Base-by-base conservation (phyloP, 53 echinoderm and acorn worm genomes). In the Holothuria leucospilota region DNA sequence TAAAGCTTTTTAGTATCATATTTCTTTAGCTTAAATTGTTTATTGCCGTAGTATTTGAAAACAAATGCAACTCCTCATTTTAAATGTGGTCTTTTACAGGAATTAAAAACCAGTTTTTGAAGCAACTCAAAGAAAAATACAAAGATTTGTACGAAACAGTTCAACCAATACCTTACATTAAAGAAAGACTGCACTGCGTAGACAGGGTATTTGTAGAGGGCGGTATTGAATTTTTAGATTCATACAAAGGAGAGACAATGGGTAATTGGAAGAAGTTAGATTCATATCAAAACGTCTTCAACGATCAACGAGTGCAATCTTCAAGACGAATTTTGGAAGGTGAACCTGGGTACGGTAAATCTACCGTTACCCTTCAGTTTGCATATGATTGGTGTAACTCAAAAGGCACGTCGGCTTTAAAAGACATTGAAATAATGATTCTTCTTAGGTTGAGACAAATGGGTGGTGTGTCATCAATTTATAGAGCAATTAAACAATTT, bases 141-240 rank as follows among this genome's bases (percentile, higher is more conserved):
- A 34, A 26, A 26, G 38, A 29, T 20, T 20, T 27, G 10, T 70
- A 70, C 38, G 71, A 70, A 0, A 15, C 29, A 26, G 38, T 70
- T 70, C 71, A 70, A 30, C 71, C 71, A 11, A 70, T 70, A 26
- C 71, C 71, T 2, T 70, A 70, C 71, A 70, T 70, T 29, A 70
- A 70, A 70, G 71, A 70, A 3, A 70, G 71, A 30, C 42, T 70
- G 20, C 38, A 70, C 11, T 70, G 28, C 20, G 71, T 70, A 7
- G 29, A 70, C 16, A 70, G 29, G 16, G 71, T 70, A 29, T 70
- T 29, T 34, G 71, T 70, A 20, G 71, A 70, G 29, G 71, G 71
- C 11, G 71, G 71, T 9, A 29, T 34, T 34, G 71, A 70, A 34
- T 29, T 70, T 20, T 5, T 29, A 6, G 28, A 70, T 1, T 27